phyloP scores from a whole-genome alignment of 2,888 invertebrate genomes.

The Macrophya annulata region DNA sequence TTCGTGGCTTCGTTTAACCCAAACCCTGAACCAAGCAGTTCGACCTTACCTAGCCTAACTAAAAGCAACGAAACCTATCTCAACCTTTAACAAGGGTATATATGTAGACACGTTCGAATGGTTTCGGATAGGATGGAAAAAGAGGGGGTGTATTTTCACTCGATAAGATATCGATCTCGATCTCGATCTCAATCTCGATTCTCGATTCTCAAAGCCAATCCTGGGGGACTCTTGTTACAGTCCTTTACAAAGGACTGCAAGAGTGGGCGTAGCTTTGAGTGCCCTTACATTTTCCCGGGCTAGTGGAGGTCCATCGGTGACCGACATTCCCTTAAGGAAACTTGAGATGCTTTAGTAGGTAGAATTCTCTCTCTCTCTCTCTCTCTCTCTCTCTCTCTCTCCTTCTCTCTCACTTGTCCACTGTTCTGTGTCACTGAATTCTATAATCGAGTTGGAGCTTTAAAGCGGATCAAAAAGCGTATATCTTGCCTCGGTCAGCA shows the following conservation, averaged over 20 bases:
- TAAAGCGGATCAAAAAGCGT: background rate
- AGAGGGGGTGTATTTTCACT: background rate
- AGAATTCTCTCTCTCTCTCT: background rate
- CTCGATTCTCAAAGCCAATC: conserved; percentile 2
- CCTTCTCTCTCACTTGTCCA: background rate
- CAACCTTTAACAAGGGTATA: background rate
- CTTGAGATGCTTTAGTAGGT: background rate
- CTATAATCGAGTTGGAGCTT: conserved; percentile 4
- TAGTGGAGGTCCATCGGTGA: conserved; percentile 6
- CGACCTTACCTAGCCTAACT: conserved; percentile 39
- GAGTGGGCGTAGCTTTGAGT: background rate
- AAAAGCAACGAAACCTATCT: background rate
- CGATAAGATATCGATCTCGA: conserved; percentile 21
- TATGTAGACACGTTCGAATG: conserved; percentile 30
- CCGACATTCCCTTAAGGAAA: background rate
- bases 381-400: background rate
- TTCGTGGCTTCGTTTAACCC: conserved; percentile 30
- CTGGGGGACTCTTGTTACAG: conserved; percentile 21
- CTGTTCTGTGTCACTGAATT: conserved; percentile 9
- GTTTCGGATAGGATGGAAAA: background rate
- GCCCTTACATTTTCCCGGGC: conserved; percentile 8
- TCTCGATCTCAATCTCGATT: too few species aligned
- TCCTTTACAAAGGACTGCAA: conserved; percentile 8
- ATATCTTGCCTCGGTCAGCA: background rate
- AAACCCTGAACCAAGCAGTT: background rate